Evolutionary conservation across 2,888 invertebrate species (phyloP).

Genomic region (Dolomedes plantarius): DNA sequence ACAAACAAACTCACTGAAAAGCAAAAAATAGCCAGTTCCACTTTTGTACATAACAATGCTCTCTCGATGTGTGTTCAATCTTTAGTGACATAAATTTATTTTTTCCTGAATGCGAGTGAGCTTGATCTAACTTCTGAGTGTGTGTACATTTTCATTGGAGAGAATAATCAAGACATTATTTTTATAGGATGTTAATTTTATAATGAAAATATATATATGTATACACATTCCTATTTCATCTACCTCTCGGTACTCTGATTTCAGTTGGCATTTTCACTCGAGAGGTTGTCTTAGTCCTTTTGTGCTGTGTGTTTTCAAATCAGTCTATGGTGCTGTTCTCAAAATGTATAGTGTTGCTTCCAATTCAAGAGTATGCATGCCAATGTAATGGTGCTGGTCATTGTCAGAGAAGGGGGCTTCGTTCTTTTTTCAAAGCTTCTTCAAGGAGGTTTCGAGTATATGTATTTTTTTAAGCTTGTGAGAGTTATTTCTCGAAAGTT

Average conservation of each 20-base stretch:
- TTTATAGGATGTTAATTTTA: conserved; percentile 58
- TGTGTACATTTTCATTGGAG: conserved; percentile 49
- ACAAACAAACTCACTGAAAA: neutral
- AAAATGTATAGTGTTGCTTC: conserved; percentile 60
- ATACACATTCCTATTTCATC: conserved; percentile 70
- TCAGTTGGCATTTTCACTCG: conserved; percentile 13
- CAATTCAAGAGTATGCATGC: conserved; percentile 50
- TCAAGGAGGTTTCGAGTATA: too few relatives aligned
- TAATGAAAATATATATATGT: conserved; percentile 55
- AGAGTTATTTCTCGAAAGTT: too few relatives aligned
- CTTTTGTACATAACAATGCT: conserved; percentile 27
- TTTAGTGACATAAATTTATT: conserved; percentile 34
- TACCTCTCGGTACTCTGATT: conserved; percentile 58
- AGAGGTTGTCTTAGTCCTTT: conserved; percentile 60
- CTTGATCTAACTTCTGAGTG: conserved; percentile 50
- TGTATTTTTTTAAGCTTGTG: too few relatives aligned
- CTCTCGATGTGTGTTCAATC: conserved; percentile 50
- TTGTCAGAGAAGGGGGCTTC: neutral
- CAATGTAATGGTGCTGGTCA: conserved; percentile 56
- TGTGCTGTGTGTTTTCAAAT: conserved; percentile 66
- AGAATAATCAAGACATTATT: conserved; percentile 62
- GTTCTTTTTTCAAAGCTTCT: neutral
- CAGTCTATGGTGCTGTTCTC: conserved; percentile 64
- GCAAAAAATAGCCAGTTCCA: conserved; percentile 15
- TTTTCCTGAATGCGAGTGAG: conserved; percentile 65